Evolutionary conservation across 1,140 invertebrate genomes (phyloP), one percentile per base, ranked within the genome.

Genomic region (Oscheius sp.): DNA sequence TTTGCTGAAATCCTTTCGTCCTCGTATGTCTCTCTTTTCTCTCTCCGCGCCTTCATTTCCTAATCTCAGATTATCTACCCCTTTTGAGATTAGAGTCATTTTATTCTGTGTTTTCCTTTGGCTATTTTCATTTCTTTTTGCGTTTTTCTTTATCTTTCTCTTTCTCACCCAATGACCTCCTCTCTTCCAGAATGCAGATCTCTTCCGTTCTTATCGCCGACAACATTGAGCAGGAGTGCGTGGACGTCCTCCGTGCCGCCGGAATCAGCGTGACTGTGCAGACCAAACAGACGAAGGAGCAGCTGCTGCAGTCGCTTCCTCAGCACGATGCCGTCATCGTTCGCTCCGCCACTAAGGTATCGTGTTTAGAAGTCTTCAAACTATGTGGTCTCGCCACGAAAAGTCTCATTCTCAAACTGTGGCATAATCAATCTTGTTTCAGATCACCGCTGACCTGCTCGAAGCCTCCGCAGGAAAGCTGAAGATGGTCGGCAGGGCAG

Each of bases 311-410:
- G 78, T 92, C 94, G 20, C 68, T 85, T 4, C 80, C 93, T 91
- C 90, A 93, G 76, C 91, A 93, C 84, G 93, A 98, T 85, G 94
- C 90, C 0, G 87, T 97, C 66, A 92, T 98, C 73, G 94, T 98
- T 1, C 89, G 95, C 23, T 97, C 94, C 3, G 94, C 95, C 66
- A 95, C 95, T 0, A 94, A 95, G 88, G 93, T 82, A 80, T 13
- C 31, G 32, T 28, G 13, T 15, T 15, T n/a, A 64, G 42, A 42
- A 13, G 10, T 10, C 10, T 64, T 64, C 29, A 64, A 7, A 18
- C 20, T 20, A 32, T 46, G 10, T 20, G 13, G 7, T 70, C 29
- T 35, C 31, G n/a, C n/a, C n/a, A n/a, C n/a, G n/a, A n/a, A n/a
- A n/a, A n/a, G n/a, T n/a, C n/a, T n/a, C n/a, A n/a, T n/a, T n/a